Base-by-base conservation (phyloP, 1,140 invertebrate genomes). In the Harlomillsia oculata region DNA sequence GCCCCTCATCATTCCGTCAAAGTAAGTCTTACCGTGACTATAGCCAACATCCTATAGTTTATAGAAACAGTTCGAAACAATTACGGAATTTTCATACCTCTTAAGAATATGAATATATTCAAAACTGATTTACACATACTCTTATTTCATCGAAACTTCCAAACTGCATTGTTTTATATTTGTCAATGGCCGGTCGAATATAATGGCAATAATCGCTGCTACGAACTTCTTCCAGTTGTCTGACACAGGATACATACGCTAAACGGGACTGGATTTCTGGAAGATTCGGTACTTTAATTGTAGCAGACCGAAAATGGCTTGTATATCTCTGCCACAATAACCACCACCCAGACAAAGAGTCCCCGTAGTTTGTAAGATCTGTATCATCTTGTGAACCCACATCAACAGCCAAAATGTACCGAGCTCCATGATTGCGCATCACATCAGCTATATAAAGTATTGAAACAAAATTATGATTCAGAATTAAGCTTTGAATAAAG, bases 191-290 rank as follows among this genome's bases (percentile, higher is more conserved):
- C 4, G 97, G 96, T 16, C 96, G 78, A 44, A 99, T 89, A 72
- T 99, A 99, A 71, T 97, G 90, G 75, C 95, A 99, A 69, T 97
- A 98, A 69, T 96, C 90, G 13, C 91, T 95, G 63, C 80, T 87
- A 72, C 98, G 98, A 8, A 99, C 92, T 72, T 94, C 85, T 81
- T 99, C 95, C 32, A 99, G 71, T 70, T 98, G 94, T 44, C 92
- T 76, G 5, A 97, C 94, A 73, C 97, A 99, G 29, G 92, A 97
- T 1, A 99, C 96, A 70, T 98, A 99, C 0, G 97, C 95, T 6
- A 99, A 75, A 53, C 95, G 77, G 1, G 93, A 95, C 71, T 99
- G 93, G 67, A 99, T 97, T 68, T 98, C 94, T 2, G 90, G 89
- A 69, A 97, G 76, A 76, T 93, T 94, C 6, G 92, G 93, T 25